Evolutionary conservation across 2,888 invertebrate genomes (phyloP).

Genomic region (Parasteatoda lunata): DNA sequence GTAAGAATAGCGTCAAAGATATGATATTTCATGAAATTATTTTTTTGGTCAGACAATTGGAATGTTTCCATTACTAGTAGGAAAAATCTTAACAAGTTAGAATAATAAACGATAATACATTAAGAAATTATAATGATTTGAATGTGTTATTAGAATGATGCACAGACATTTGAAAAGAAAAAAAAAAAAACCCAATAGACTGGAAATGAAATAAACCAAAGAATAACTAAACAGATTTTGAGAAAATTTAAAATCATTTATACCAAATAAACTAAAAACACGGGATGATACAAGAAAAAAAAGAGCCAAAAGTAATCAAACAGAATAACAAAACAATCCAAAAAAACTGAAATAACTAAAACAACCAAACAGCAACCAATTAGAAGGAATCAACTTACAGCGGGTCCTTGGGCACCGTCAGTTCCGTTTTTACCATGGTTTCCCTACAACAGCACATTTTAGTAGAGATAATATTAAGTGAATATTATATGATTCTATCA

Average conservation of each 20-base stretch:
- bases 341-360: neutral
- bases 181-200: too few relatives aligned
- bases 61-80: too few relatives aligned
- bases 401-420: constrained; percentile 51
- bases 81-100: too few relatives aligned
- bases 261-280: neutral
- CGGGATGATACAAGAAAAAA: neutral
- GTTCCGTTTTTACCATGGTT: constrained; percentile 63
- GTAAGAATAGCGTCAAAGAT: too few relatives aligned
- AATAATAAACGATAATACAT: too few relatives aligned
- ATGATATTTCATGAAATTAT: too few relatives aligned
- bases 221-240: neutral
- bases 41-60: too few relatives aligned
- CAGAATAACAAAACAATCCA: neutral
- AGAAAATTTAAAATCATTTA: neutral
- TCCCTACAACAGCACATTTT: constrained; percentile 44
- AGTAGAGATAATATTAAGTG: neutral
- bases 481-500: too few relatives aligned
- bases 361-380: too few relatives aligned
- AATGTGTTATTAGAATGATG: too few relatives aligned
- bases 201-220: neutral
- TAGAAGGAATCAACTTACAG: constrained; percentile 50
- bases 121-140: too few relatives aligned
- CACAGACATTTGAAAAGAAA: too few relatives aligned
- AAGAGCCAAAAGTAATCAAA: neutral